phyloP scores from a whole-genome alignment of 2,797 vertebrate genomes.

The Lophius americanus region DNA sequence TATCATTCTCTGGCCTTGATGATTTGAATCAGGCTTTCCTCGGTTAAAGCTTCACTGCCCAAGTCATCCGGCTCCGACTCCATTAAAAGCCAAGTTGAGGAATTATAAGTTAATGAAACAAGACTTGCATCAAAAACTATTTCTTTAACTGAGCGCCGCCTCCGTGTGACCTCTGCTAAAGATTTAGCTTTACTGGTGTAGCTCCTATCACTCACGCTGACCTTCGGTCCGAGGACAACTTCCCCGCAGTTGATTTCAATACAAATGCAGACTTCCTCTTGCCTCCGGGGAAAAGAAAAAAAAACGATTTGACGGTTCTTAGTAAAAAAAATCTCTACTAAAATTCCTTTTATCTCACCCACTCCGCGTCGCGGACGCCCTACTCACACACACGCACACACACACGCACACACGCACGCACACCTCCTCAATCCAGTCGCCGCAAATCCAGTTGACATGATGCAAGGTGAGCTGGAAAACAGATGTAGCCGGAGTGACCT shows the following conservation, averaged over 20 bases:
- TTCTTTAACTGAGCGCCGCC: not conserved
- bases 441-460: conserved; percentile 46
- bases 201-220: conserved; percentile 27
- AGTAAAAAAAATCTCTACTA: conserved; percentile 32
- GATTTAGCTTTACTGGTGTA: not conserved
- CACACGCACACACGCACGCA: conserved; percentile 5
- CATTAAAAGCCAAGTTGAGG: conserved; percentile 1
- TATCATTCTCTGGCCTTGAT: not conserved
- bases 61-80: not conserved
- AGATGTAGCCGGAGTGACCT: conserved; percentile 57
- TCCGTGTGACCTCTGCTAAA: not conserved
- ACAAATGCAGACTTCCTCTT: conserved; percentile 32
- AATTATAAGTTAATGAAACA: conserved; percentile 13
- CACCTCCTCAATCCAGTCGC: conserved; percentile 27
- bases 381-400: not conserved
- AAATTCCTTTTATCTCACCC: conserved; percentile 35
- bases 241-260: conserved; percentile 48
- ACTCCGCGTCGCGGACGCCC: no score
- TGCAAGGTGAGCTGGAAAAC: conserved; percentile 57
- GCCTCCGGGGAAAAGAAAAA: conserved; percentile 13
- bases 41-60: conserved; percentile 12
- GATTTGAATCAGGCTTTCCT: conserved; percentile 21
- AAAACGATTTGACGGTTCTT: conserved; percentile 50
- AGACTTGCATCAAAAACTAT: conserved; percentile 14
- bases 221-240: conserved; percentile 42